Conservation (phyloP, 2,113 vertebrate species). For the Opisthocomus hoazin region DNA sequence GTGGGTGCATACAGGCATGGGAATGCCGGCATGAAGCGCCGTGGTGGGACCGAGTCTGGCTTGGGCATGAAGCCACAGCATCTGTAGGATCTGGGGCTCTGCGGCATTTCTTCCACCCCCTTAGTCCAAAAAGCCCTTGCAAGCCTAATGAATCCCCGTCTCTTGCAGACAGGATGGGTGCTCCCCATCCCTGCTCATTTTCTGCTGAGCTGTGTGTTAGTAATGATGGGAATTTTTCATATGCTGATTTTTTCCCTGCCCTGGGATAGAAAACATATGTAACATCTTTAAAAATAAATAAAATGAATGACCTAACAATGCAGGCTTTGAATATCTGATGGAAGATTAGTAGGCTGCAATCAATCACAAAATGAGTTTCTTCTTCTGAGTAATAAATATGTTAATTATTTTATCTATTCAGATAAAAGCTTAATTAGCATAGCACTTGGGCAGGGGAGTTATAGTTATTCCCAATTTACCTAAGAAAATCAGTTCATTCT, state of each 20-base stretch:
- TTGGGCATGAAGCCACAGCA: background rate
- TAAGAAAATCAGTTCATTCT: background rate
- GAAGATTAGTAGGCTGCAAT: constrained; percentile 6
- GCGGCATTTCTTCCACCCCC: background rate
- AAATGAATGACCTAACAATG: background rate
- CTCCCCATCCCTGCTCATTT: background rate
- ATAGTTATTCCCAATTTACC: background rate
- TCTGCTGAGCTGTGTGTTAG: constrained; percentile 6
- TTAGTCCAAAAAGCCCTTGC: background rate
- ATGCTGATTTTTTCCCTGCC: background rate
- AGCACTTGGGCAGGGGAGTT: background rate
- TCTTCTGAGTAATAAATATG: constrained; percentile 4
- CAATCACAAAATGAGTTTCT: background rate
- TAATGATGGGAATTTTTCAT: constrained; percentile 15
- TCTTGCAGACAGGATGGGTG: background rate
- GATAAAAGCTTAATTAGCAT: constrained; percentile 25
- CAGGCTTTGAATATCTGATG: background rate
- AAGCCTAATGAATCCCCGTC: background rate
- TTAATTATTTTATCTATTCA: constrained; percentile 20
- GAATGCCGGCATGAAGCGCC: background rate
- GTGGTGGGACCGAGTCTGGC: background rate
- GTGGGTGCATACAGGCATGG: background rate
- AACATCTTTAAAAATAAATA: constrained; percentile 9
- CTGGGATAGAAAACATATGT: constrained; percentile 5
- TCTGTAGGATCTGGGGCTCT: background rate